A percentile compares a stretch with the other conserved stretches of the same genome.
These are phyloP conservation scores for Mus spicilegus DNA, from an alignment of 2,113 vertebrate genomes.

Conservation along the genomic window DNA sequence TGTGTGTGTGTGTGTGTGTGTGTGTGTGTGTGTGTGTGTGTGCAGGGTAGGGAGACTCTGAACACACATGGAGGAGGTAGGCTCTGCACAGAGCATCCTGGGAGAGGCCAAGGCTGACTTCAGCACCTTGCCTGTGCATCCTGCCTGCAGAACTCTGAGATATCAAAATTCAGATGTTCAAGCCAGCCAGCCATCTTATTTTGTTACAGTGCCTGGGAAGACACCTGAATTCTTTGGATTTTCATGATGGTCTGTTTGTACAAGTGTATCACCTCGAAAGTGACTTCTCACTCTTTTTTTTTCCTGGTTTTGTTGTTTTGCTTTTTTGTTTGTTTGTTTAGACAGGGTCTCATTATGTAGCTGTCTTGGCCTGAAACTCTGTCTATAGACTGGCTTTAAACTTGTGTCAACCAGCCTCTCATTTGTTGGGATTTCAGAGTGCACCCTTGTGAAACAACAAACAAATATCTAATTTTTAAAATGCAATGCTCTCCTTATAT, in stretches of 20 bases:
- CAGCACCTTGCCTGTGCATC: background rate
- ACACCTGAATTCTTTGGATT: too few relatives aligned
- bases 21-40: too few relatives aligned
- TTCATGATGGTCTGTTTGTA: background rate
- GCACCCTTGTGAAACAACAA: background rate
- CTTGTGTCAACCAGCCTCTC: background rate
- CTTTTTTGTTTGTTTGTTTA: too few relatives aligned
- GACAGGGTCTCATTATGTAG: background rate
- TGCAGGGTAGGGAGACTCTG: too few relatives aligned
- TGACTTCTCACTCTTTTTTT: background rate
- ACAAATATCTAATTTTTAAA: background rate
- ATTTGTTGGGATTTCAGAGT: background rate
- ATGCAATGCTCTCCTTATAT: background rate
- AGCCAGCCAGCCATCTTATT: too few relatives aligned
- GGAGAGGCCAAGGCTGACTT: background rate
- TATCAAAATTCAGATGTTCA: background rate
- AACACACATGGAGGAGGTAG: too few relatives aligned
- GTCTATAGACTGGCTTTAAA: background rate
- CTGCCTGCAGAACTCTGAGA: background rate
- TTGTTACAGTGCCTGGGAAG: background rate
- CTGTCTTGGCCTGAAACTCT: background rate
- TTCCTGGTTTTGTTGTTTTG: too few relatives aligned
- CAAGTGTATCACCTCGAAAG: background rate
- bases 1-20: too few relatives aligned
- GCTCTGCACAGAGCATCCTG: background rate